Evolutionary conservation across 2,797 vertebrate genomes (phyloP), one percentile per base, ranked within the genome.

Genomic region (Epinephelus malabaricus): DNA sequence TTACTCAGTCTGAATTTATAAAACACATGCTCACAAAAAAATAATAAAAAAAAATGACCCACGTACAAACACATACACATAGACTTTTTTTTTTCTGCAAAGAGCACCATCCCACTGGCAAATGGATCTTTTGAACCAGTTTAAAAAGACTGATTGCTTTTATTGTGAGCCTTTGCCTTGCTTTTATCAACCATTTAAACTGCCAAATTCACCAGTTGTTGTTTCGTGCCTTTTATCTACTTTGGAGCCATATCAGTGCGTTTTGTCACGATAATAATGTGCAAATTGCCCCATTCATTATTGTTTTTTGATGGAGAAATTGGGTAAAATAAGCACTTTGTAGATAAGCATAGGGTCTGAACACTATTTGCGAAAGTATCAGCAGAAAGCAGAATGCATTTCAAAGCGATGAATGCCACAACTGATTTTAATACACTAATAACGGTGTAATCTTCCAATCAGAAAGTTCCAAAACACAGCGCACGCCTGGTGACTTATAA

Each of bases 301-400:
- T 85, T 88, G 84, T 85, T 83, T 84, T 92, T 92, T 93, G 84
- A 92, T 89, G 81, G 83, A 90, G 78, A 91, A 91, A 91, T 90
- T 70, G 89, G 82, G 78, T 81, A 86, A 91, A 91, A 92, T 90
- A 89, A 92, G 85, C 91, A 92, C 90, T 92, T 90, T 92, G 92
- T 84, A 90, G 91, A 92, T 91, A 92, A 90, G 84, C 74, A 21
- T 34, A 54, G 81, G 69, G 85, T 91, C 87, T 88, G 83, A 88
- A 86, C 78, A 79, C 72, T 87, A 81, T 90, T 82, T 85, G 81
- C 21, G 5, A 89, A 87, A 83, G 79, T 84, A 85, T 81, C 77
- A 68, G 77, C 87, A 80, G 81, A 88, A 73, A 87, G 76, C 81
- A 80, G 84, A 92, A 91, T 80, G 72, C 70, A 86, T 89, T 90